phyloP scores from a whole-genome alignment of 2,888 invertebrate species.

The Azorinus chamasolen region DNA sequence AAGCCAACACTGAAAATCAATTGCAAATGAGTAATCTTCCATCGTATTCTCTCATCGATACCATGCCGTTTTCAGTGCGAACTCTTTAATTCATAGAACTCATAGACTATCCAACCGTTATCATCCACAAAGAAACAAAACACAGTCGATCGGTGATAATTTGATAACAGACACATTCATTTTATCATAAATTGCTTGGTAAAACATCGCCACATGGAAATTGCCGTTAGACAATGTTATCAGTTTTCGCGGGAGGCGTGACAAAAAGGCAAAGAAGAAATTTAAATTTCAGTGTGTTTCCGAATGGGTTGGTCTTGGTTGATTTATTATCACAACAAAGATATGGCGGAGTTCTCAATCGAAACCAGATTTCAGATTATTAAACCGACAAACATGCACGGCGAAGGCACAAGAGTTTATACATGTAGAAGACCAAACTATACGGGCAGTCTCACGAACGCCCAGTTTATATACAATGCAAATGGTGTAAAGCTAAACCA shows the following conservation, averaged over 20 bases:
- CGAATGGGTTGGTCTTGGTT: slow-evolving; percentile 13
- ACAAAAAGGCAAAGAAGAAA: slow-evolving; percentile 24
- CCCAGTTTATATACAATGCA: too few relatives aligned
- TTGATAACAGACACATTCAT: slow-evolving; percentile 34
- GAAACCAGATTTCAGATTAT: too few relatives aligned
- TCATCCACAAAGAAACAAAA: slow-evolving; percentile 32
- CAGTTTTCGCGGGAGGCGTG: slow-evolving; percentile 49
- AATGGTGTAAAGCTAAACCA: too few relatives aligned
- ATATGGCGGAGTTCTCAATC: background rate
- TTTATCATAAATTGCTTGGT: slow-evolving; percentile 46
- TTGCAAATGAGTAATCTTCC: too few relatives aligned
- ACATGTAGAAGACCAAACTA: too few relatives aligned
- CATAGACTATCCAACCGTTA: slow-evolving; percentile 25
- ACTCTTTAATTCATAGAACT: slow-evolving; percentile 26
- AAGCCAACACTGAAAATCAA: too few relatives aligned
- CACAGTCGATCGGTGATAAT: slow-evolving; percentile 26
- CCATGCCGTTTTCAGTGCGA: too few relatives aligned
- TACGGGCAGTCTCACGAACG: too few relatives aligned
- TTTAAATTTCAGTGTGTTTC: slow-evolving; percentile 30
- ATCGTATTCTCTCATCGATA: too few relatives aligned
- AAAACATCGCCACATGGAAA: slow-evolving; percentile 44
- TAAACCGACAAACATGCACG: too few relatives aligned
- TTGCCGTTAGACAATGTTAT: slow-evolving; percentile 53
- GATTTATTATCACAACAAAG: slow-evolving; percentile 20
- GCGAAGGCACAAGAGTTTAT: too few relatives aligned